phyloP scores from a whole-genome alignment of 2,797 vertebrate genomes.

The Hapalemur alaotrensis region DNA sequence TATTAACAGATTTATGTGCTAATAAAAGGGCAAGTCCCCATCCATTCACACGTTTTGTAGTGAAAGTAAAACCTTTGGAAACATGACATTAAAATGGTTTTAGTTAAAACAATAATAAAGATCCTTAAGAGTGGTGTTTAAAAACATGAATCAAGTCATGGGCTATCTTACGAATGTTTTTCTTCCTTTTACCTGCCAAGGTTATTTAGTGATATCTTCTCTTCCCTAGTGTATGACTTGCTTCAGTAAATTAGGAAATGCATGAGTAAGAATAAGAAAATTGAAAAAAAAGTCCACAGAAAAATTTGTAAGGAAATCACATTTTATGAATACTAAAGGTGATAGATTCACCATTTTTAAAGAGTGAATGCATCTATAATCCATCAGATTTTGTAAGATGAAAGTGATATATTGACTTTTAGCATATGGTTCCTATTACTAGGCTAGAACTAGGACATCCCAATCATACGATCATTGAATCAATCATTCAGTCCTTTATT shows the following conservation, averaged over 20 bases:
- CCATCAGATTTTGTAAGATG: background rate
- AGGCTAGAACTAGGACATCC: background rate
- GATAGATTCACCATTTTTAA: background rate
- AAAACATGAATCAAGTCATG: slow-evolving; percentile 39
- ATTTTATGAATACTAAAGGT: slow-evolving; percentile 3
- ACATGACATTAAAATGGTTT: slow-evolving; percentile 45
- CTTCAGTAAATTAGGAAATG: slow-evolving; percentile 30
- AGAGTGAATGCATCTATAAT: background rate
- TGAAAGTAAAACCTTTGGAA: background rate
- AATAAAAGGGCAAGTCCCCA: slow-evolving; percentile 37
- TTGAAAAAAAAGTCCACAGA: background rate
- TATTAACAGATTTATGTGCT: slow-evolving; percentile 67
- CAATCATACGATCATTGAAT: background rate
- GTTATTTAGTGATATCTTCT: background rate
- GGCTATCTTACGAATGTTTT: background rate
- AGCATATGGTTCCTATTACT: background rate
- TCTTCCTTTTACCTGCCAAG: slow-evolving; percentile 36
- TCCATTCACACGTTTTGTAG: background rate
- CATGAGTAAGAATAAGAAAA: background rate
- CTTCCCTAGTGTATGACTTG: background rate
- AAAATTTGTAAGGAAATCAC: background rate
- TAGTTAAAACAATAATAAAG: slow-evolving; percentile 53
- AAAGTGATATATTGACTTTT: background rate
- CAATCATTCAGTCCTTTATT: background rate
- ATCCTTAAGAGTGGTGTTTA: slow-evolving; percentile 3